Base-by-base conservation (phyloP, 2,797 vertebrate genomes). In the Etheostoma nigrum region DNA sequence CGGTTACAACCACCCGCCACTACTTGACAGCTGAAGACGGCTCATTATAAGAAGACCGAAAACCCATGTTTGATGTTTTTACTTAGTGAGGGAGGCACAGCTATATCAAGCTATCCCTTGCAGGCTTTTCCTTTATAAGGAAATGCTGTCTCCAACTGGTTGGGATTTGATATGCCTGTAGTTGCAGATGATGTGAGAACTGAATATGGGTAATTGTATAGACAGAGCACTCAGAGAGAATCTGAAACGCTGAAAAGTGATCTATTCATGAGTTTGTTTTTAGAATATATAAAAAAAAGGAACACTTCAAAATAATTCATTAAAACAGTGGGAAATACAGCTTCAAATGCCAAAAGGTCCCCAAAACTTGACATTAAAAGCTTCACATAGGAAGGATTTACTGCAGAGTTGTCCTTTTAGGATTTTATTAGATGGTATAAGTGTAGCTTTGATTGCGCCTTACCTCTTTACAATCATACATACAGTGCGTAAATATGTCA, bases 31-130 rank as follows among this genome's bases (percentile, higher is more conserved):
- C 90, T 84, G 90, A 92, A 94, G 93, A 94, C 93, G 93, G 93
- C 93, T 94, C 93, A 94, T 94, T 94, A 94, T 93, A 94, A 91
- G 89, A 94, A 89, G 90, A 91, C 84, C 88, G 88, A 93, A 93
- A 93, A 92, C 87, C 90, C 93, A 92, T 93, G 92, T 93, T 93
- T 94, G 93, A 94, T 94, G 93, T 94, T 94, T 94, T 87, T 91
- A 92, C 93, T 93, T 93, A 93, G 91, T 83, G 91, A 91, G 89
- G 88, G 91, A 92, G 92, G 92, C 91, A 91, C 89, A 86, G 92
- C 92, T 92, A 92, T 92, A 94, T 94, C 91, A 93, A 93, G 91
- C 92, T 85, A 90, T 89, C 92, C 92, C 91, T 93, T 57, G 78
- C 91, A 92, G 92, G 90, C 90, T 91, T 91, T 92, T 93, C 81